Evolutionary conservation across 2,113 vertebrate genomes (phyloP), one percentile per base, ranked within the genome.

Genomic region (Pitta sordida): DNA sequence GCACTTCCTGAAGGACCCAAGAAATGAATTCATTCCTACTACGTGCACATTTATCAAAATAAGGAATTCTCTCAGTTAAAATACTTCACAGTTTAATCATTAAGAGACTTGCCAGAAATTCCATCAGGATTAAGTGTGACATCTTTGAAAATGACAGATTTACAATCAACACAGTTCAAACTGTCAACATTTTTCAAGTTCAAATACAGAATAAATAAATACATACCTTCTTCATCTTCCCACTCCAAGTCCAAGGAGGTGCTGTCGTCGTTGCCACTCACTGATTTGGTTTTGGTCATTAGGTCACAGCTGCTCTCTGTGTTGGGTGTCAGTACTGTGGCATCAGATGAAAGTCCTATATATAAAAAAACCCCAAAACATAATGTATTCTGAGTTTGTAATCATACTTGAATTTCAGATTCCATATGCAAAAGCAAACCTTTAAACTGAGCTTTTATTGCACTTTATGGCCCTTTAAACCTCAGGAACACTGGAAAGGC

Each of bases 141-240:
- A 49, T 41, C 63, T 91, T 67, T 8, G 15, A 56, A 60, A 93
- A 15, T 0, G 0, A 60, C 22, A 36, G 4, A 23, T 49, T 78
- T 55, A 44, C 10, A 14, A 20, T 6, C 24, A 64, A 7, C 4
- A 5, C 0, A 9, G 24, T 44, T 71, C 15, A 32, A 92, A 75
- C 21, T 8, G 9, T 11, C 53, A 41, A n/a, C 23, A 34, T n/a
- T 39, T 87, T 37, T 32, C 7, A 62, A 63, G 34, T 34, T 77
- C 34, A 37, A 67, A 5, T 12, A 78, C 32, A 65, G 36, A 88
- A 58, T 24, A 78, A 89, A 94, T 96, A 99, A 88, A 58, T 24
- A 78, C 87, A 94, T 96, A 99, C 99, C 99, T 98, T 99, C 99
- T 95, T 99, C 99, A 96, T 99, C 99, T 88, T 99, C 99, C 99